Base-by-base conservation (phyloP, 2,113 vertebrate genomes). In the Notiomystis cincta region DNA sequence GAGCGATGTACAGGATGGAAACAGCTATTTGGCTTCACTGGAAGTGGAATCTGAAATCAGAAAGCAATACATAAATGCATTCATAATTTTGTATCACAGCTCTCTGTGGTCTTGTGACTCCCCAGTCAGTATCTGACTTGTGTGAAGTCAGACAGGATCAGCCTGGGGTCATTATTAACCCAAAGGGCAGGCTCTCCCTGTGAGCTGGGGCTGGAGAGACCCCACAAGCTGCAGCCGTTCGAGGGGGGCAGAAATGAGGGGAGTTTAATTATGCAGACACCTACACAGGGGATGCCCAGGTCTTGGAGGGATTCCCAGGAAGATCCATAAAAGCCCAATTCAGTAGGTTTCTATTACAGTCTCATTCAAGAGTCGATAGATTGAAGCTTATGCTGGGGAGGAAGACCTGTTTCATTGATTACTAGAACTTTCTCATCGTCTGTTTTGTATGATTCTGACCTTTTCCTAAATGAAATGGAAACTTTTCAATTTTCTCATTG, bases 381-480 rank as follows among this genome's bases (percentile, higher is more conserved):
- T 61, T 76, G 75, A 90, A 80, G 58, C 21, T 84, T 86, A 27
- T 62, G 44, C 31, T 86, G 31, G 56, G 60, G 47, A 66, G 44
- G 48, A 78, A 78, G 71, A 89, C 66, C 40, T 78, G 14, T 81
- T 90, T 89, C 38, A 40, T n/a, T 94, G 90, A 86, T 90, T 87
- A 42, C 22, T 60, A 56, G 71, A 77, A 90, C 79, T 86, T 94
- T 84, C 40, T 86, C 40, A 50, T 42, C 31, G 47, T 83, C n/a
- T 11, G 1, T 76, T 95, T 95, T 84, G 48, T 76, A 61, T 77
- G 33, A 54, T 82, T 87, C 65, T 97, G 92, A 76, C 87, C 85
- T 91, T 92, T 95, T 92, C 62, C 60, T 30, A 62, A 94, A 82
- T n/a, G 16, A 89, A 96, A 92, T 51, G 33, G 71, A 88, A 93